Evolutionary conservation across 2,888 invertebrate genomes (phyloP).

Genomic region (Gryllus longicercus): DNA sequence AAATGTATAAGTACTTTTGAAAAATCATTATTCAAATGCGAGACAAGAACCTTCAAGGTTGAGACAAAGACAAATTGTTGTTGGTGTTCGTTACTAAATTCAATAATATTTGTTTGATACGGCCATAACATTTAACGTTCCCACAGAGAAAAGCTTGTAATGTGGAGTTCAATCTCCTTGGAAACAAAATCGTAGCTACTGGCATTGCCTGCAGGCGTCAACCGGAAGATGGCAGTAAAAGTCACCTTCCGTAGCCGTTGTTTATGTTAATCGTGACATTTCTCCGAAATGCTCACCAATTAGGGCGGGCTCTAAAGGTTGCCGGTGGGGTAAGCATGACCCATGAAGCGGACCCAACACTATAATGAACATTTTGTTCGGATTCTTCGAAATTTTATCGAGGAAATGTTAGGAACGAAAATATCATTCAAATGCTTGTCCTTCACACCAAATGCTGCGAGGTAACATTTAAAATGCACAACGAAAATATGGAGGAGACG

Average conservation of each 20-base stretch:
- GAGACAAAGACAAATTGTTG: neutral
- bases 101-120: no score
- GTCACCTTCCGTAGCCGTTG: neutral
- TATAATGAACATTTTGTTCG: constrained; percentile 7
- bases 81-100: neutral
- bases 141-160: no score
- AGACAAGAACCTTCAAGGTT: no score
- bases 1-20: no score
- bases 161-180: no score
- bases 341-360: neutral
- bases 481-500: no score
- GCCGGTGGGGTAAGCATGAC: neutral
- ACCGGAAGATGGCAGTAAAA: neutral
- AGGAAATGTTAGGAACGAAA: neutral
- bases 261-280: neutral
- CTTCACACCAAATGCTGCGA: no score
- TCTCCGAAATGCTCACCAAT: neutral
- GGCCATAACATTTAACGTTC: no score
- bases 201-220: neutral
- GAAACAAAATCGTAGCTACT: no score
- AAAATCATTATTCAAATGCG: no score
- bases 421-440: no score
- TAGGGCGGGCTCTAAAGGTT: neutral
- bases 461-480: no score
- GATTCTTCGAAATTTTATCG: neutral